Base-by-base conservation (phyloP, 2,797 vertebrate genomes). In the Hozukius guyotensis region DNA sequence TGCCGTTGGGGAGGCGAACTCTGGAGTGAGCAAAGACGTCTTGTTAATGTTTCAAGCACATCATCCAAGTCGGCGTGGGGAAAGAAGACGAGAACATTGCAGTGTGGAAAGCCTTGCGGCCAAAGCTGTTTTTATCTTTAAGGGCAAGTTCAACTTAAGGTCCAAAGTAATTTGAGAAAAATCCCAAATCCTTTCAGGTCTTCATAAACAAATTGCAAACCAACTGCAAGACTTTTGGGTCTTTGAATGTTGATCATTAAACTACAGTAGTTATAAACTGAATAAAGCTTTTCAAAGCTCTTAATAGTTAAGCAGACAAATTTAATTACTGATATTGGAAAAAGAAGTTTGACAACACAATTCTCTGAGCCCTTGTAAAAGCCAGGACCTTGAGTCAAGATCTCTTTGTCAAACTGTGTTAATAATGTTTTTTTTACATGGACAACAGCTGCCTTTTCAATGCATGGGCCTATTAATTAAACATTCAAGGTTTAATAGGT, bases 11-110 rank as follows among this genome's bases (percentile, higher is more conserved):
- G 72, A 83, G 13, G 24, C 36, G 57, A 64, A 71, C 49, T 31
- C 56, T 75, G 52, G 24, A 66, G 32, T 61, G 69, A 88, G 42
- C 61, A 77, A 77, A 86, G 49, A 83, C 6, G 27, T 74, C 52
- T 80, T 80, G 75, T 80, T 77, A 65, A 80, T 80, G 82, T 87
- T 80, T 69, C 12, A 72, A 80, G 61, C 53, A 60, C 65, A 69
- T 79, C 77, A 80, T 53, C 68, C 65, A 60, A 71, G 72, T 84
- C 63, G 31, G 61, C 0, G 5, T 74, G 68, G 57, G 75, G 56
- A 62, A 52, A 72, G 74, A 72, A 57, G 25, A 75, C 9, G 20
- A 46, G 65, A 88, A 69, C 69, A 36, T 68, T 11, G 67, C 16
- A 32, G 24, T 4, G 69, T 34, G 1, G 46, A 68, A 83, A 85